phyloP scores from a whole-genome alignment of 2,797 vertebrate species.

The Masticophis lateralis region DNA sequence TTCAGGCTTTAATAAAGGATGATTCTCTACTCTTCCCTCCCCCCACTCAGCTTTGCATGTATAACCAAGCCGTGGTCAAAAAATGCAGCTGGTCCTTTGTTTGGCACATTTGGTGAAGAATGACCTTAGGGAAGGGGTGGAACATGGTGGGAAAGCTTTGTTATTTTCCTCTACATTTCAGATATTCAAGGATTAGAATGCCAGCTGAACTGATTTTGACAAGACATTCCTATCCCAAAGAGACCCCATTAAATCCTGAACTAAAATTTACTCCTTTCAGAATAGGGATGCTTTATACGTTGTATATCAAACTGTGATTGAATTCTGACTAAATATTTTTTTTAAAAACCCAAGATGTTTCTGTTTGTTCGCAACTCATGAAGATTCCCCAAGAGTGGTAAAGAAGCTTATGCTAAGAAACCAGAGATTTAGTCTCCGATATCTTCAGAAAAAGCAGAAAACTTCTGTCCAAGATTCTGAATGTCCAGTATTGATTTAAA shows the following conservation, averaged over 20 bases:
- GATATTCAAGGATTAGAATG: constrained; percentile 16
- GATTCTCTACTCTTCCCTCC: constrained; percentile 50
- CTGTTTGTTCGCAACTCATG: background rate
- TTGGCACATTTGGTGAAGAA: constrained; percentile 13
- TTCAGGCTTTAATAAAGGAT: constrained; percentile 67
- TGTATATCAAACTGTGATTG: background rate
- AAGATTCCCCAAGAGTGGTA: background rate
- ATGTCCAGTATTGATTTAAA: background rate
- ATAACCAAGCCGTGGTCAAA: constrained; percentile 34
- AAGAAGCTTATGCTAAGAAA: background rate
- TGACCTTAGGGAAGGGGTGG: constrained; percentile 10
- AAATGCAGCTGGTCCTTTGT: constrained; percentile 57
- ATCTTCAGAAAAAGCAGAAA: background rate
- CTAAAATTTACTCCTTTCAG: background rate
- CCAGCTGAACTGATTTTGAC: constrained; percentile 11
- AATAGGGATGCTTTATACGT: background rate
- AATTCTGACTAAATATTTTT: background rate
- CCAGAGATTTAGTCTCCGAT: background rate
- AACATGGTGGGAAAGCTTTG: constrained; percentile 20
- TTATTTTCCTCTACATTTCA: constrained; percentile 28
- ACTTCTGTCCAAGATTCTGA: background rate
- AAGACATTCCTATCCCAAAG: background rate
- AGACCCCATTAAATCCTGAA: background rate
- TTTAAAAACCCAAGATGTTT: background rate
- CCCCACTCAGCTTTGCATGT: constrained; percentile 32